A percentile compares a stretch with the other conserved stretches of the same genome.
phyloP scores from a whole-genome alignment of 2,888 invertebrate species.

The Yponomeuta malinellus region DNA sequence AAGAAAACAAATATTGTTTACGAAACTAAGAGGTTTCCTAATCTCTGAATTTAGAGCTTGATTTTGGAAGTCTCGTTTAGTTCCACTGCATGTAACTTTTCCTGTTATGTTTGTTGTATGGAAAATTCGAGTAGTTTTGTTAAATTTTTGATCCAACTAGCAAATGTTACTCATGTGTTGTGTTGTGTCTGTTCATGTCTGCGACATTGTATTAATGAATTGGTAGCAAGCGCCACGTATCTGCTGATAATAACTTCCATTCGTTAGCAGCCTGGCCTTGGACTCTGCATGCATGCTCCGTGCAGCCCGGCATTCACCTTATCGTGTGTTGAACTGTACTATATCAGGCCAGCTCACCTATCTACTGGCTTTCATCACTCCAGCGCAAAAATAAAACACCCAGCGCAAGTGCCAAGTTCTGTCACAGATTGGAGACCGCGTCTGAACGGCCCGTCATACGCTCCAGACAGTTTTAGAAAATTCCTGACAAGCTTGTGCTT shows the following conservation, averaged over 20 bases:
- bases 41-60: too few relatives aligned
- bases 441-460: not conserved
- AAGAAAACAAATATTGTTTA: too few relatives aligned
- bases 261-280: conserved; percentile 47
- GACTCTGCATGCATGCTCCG: conserved; percentile 38
- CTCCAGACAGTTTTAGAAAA: conserved; percentile 1
- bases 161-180: not conserved
- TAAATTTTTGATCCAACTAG: too few relatives aligned
- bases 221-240: not conserved
- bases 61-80: too few relatives aligned
- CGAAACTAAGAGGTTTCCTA: too few relatives aligned
- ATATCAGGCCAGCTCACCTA: conserved; percentile 14
- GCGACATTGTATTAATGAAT: conserved; percentile 4
- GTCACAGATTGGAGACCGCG: not conserved
- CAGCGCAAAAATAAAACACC: conserved; percentile 10
- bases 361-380: conserved; percentile 10
- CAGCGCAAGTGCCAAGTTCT: conserved; percentile 10
- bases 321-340: conserved; percentile 71
- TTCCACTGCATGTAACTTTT: too few relatives aligned
- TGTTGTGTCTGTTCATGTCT: not conserved
- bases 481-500: not conserved
- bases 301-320: conserved; percentile 54
- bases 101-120: too few relatives aligned
- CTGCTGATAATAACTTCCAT: not conserved
- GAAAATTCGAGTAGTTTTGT: too few relatives aligned